phyloP scores from a whole-genome alignment of 2,888 invertebrate species.

The Epistrophe eligans region DNA sequence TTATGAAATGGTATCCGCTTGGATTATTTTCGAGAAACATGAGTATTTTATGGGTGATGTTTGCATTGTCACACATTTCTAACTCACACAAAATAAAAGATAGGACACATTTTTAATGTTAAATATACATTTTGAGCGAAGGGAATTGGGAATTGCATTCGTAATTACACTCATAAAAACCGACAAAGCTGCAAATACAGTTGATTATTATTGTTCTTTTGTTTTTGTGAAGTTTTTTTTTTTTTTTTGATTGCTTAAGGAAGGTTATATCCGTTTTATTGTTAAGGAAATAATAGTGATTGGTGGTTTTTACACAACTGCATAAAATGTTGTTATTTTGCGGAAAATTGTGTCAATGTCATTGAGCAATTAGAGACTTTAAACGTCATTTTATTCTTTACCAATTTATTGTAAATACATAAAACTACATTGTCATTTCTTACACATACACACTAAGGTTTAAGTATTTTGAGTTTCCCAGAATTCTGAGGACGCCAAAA shows the following conservation, averaged over 20 bases:
- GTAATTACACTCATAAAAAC: neutral
- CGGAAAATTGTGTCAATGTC: neutral
- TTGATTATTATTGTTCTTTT: slow-evolving; percentile 45
- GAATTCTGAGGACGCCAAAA: too few species aligned
- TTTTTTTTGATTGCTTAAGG: slow-evolving; percentile 24
- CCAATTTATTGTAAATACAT: too few species aligned
- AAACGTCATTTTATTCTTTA: too few species aligned
- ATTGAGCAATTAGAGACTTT: too few species aligned
- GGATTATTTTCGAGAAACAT: slow-evolving; percentile 34
- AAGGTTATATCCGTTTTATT: slow-evolving; percentile 7
- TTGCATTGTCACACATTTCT: slow-evolving; percentile 38
- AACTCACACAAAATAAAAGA: slow-evolving; percentile 8
- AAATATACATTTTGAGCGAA: neutral
- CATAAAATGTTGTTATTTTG: neutral
- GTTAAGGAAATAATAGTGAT: slow-evolving; percentile 7
- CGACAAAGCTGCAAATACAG: slow-evolving; percentile 21
- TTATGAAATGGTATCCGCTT: slow-evolving; percentile 35
- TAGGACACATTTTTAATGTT: slow-evolving; percentile 10
- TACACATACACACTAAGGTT: too few species aligned
- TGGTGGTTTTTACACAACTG: neutral
- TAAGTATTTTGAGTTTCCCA: too few species aligned
- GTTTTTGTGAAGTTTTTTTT: slow-evolving; percentile 2
- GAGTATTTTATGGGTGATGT: slow-evolving; percentile 37
- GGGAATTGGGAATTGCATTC: neutral
- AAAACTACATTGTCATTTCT: too few species aligned